Conservation (phyloP, 2,797 vertebrate genomes). For the Lagodon rhomboides region DNA sequence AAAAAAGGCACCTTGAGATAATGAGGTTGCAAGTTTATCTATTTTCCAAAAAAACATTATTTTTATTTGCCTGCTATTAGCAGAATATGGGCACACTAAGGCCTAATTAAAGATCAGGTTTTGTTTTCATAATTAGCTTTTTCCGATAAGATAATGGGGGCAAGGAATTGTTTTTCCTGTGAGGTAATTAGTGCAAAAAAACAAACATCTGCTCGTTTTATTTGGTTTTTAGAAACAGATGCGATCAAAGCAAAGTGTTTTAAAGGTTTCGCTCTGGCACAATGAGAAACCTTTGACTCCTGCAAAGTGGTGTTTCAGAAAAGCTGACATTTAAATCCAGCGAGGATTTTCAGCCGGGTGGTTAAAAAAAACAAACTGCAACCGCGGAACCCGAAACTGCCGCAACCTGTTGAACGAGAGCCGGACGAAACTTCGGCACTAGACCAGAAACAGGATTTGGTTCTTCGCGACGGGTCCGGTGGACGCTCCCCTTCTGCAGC, state of each 20-base stretch:
- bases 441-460: conserved; percentile 58
- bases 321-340: conserved; percentile 49
- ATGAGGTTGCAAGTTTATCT: conserved; percentile 25
- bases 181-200: conserved; percentile 46
- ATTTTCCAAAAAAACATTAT: conserved; percentile 17
- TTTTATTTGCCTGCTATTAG: conserved; percentile 23
- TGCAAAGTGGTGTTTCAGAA: conserved; percentile 24
- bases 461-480: not conserved
- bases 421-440: conserved; percentile 41
- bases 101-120: conserved; percentile 43
- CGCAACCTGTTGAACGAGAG: conserved; percentile 74
- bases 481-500: conserved; percentile 23
- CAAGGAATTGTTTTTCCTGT: conserved; percentile 6
- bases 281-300: conserved; percentile 32
- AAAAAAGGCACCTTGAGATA: not conserved
- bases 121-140: conserved; percentile 48
- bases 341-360: conserved; percentile 40
- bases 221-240: conserved; percentile 46
- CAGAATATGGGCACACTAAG: conserved; percentile 13
- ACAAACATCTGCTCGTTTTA: conserved; percentile 44
- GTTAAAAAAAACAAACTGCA: conserved; percentile 51
- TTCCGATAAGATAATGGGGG: conserved; percentile 33
- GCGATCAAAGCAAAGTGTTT: conserved; percentile 51
- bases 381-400: conserved; percentile 55
- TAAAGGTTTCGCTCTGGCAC: conserved; percentile 34